These are phyloP conservation scores for Nasua narica DNA, from an alignment of 2,797 vertebrate genomes.

Conservation along the genomic window DNA sequence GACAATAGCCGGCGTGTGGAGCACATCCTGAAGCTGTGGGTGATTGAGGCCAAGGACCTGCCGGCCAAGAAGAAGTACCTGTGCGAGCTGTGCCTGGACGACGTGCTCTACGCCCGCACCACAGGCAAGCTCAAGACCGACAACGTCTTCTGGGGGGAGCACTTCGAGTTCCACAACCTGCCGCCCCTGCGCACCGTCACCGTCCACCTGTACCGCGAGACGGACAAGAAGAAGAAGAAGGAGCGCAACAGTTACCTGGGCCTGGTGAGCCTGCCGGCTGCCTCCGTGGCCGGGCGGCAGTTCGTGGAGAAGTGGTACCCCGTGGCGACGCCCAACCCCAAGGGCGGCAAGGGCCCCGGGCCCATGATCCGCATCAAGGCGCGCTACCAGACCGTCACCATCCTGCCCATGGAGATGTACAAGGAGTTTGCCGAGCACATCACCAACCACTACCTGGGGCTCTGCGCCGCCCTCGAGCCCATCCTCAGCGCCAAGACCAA, in stretches of 20 bases:
- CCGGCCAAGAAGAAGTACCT: conserved; percentile 98
- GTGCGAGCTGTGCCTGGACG: conserved; percentile 97
- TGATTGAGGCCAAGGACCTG: conserved; percentile 99
- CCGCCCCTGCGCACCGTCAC: conserved; percentile 92
- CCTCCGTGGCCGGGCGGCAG: conserved; percentile 92
- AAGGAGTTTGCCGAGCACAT: conserved; percentile 99
- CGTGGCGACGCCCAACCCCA: conserved; percentile 92
- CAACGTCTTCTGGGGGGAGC: conserved; percentile 99
- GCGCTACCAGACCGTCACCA: conserved; percentile 97
- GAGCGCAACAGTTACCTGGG: conserved; percentile 98
- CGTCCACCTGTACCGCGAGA: conserved; percentile 97
- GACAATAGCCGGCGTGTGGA: conserved; percentile 98
- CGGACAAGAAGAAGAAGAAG: conserved; percentile 99
- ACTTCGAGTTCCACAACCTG: conserved; percentile 99
- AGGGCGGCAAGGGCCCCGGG: conserved; percentile 93
- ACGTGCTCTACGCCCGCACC: conserved; percentile 96
- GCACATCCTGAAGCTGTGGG: conserved; percentile 96
- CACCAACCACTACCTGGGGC: conserved; percentile 98
- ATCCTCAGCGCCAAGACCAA: conserved; percentile 98
- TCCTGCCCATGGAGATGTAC: conserved; percentile 99
- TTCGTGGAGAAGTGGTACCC: conserved; percentile 98
- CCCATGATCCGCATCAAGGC: conserved; percentile 98
- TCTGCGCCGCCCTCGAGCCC: conserved; percentile 95
- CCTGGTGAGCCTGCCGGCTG: conserved; percentile 92
- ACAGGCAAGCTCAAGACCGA: conserved; percentile 99